Base-by-base conservation (phyloP, 2,888 invertebrate genomes). In the Agrotis puta region DNA sequence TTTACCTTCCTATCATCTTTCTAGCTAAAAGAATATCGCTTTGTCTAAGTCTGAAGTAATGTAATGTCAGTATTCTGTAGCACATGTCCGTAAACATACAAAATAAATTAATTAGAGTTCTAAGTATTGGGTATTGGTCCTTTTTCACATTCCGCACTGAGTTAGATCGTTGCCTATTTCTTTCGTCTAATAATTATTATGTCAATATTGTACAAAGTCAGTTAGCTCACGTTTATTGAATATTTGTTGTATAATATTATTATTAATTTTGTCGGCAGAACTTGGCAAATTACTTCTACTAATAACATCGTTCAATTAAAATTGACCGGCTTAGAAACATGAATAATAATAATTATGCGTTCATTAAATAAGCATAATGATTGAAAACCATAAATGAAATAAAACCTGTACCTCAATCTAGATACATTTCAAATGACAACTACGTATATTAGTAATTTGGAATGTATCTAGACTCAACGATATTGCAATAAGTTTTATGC, bases 191-290 rank as follows among this genome's bases (percentile, higher is more conserved):
- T 73, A 51, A 47, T 79, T 62, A 48, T 43, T 51, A 61, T 54
- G 24, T 53, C 20, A 75, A 75, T 63, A 75, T 67, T 47, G 27
- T 14, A 66, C 57, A 50, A 47, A 67, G 77, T 58, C 33, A 63
- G 74, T 80, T 74, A 74, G n/a, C 65, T 56, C 18, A 56, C 61
- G 24, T 64, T 53, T 64, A 18, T 16, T 43, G 27, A 81, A 63
- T 81, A 62, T 81, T 81, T 58, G 20, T 57, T 39, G 51, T 45
- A 54, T 45, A 66, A 63, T 58, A 62, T 79, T 54, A 50, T 68
- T 51, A 39, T 24, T 61, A 43, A 77, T 68, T 56, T 61, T 63
- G 57, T 53, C 24, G 33, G 18, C 51, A 33, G 20, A 48, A 74
- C 48, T 64, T 16, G 22, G 9, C 22, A 51, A 80, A 65, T 64